Conservation (phyloP, 1,140 invertebrate genomes). For the Rhizoglyphus robini region DNA sequence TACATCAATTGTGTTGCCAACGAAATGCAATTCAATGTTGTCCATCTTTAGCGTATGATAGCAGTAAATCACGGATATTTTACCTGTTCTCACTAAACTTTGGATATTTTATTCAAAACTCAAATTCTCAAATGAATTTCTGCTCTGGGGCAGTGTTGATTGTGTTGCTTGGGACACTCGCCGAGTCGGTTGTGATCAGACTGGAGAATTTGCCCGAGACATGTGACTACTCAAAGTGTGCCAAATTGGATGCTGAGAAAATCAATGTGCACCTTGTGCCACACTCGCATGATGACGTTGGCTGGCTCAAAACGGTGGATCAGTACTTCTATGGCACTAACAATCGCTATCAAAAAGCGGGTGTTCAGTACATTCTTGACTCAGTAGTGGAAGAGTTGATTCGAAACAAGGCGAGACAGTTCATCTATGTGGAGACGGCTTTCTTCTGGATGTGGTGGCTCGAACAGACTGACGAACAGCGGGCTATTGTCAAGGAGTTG, state of each 20-base stretch:
- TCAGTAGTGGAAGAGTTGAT: conserved; percentile 63
- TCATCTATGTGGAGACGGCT: conserved; percentile 58
- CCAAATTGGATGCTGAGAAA: conserved; percentile 38
- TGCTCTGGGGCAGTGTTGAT: no score
- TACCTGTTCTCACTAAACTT: no score
- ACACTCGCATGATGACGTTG: conserved; percentile 45
- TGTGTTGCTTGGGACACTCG: no score
- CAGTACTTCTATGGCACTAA: conserved; percentile 32
- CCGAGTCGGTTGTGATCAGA: neutral
- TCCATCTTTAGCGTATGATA: no score
- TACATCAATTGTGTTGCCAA: no score
- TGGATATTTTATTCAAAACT: no score
- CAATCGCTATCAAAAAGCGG: conserved; percentile 31
- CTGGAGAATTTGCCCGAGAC: conserved; percentile 4
- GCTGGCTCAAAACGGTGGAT: conserved; percentile 59
- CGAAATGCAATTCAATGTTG: no score
- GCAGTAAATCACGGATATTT: no score
- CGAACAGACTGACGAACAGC: conserved; percentile 47
- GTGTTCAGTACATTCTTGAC: conserved; percentile 80
- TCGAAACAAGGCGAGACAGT: conserved; percentile 48
- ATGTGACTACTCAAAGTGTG: conserved; percentile 42
- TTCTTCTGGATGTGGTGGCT: conserved; percentile 89
- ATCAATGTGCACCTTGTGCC: conserved; percentile 61
- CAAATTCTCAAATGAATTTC: no score
- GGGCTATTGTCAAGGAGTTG: conserved; percentile 35